Evolutionary conservation across 2,888 invertebrate genomes (phyloP), one percentile per base, ranked within the genome.

Genomic region (Julus scandinavius): DNA sequence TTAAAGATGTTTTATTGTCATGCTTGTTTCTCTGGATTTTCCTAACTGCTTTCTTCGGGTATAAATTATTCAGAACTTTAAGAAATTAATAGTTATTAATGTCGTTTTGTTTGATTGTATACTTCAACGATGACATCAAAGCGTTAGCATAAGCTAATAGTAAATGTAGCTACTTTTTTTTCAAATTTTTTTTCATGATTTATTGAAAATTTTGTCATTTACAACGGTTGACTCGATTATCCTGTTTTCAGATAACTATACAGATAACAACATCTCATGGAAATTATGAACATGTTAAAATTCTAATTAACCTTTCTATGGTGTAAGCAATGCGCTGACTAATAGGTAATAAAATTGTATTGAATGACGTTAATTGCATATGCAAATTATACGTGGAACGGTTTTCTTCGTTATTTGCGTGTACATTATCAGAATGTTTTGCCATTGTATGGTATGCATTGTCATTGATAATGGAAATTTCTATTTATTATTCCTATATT

Each of bases 11-110:
- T 72, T 72, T 72, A 72, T 29, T 7, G 11, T 11, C 54, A 45
- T 45, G 45, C 54, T 11, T 9, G 72, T 7, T 1, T n/a, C 63
- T 72, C 20, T n/a, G 72, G 29, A 72, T 29, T 72, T 72, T 9
- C 29, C 72, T 72, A 72, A 72, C n/a, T 17, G 17, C 72, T 72
- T 72, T 20, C 2, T 29, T 63, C 13, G n/a, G 15, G 17, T n/a
- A 63, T 45, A 63, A n/a, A 63, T 63, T 63, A 63, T 63, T n/a
- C n/a, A 63, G n/a, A 63, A 15, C n/a, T 63, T 63, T n/a, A 54
- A 29, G 29, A 54, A 54, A 54, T 54, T 54, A 6, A 54, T 13
- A 54, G 13, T 13, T 11, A 11, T 54, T n/a, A n/a, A 72, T 11
- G 15, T 13, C 15, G 17, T 54, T 54, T 72, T 72, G 72, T 72